These are phyloP conservation scores for Proterorhinus semilunaris DNA, from an alignment of 2,113 vertebrate genomes.

Conservation along the genomic window DNA sequence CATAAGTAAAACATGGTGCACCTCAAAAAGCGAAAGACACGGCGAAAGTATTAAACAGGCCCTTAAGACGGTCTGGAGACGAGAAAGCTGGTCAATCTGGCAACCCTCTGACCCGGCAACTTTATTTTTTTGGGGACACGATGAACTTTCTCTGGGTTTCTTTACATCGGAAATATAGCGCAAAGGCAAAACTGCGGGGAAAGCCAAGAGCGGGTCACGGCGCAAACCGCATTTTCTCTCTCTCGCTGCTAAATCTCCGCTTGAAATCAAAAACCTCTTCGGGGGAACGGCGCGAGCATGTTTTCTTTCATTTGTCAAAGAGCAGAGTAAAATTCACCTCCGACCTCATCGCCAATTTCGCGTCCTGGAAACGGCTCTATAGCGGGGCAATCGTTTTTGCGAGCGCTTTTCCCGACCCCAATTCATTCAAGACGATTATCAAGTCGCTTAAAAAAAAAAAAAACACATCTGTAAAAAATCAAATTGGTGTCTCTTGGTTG, in stretches of 20 bases:
- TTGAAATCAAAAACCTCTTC: slow-evolving; percentile 6
- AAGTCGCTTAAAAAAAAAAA: slow-evolving; percentile 31
- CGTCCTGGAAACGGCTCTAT: slow-evolving; percentile 3
- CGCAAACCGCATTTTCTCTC: no score
- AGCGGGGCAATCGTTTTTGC: slow-evolving; percentile 10
- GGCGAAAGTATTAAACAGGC: background rate
- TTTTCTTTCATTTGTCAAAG: slow-evolving; percentile 24
- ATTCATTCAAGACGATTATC: slow-evolving; percentile 32
- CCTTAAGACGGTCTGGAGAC: background rate
- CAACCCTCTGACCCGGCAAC: no score
- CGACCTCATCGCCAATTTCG: slow-evolving; percentile 14
- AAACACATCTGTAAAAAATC: slow-evolving; percentile 65
- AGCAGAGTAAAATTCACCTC: background rate
- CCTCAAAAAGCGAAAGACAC: slow-evolving; percentile 22
- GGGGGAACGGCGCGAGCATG: background rate
- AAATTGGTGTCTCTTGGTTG: slow-evolving; percentile 50
- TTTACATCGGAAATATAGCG: no score
- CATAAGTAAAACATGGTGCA: slow-evolving; percentile 16
- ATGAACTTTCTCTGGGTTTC: no score
- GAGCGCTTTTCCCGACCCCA: slow-evolving; percentile 7
- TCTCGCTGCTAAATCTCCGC: background rate
- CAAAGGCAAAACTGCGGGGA: no score
- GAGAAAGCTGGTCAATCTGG: background rate
- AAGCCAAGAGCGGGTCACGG: no score
- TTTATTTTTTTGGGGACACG: no score